phyloP scores from a whole-genome alignment of 2,113 vertebrate species.

The Ochotona curzoniae region DNA sequence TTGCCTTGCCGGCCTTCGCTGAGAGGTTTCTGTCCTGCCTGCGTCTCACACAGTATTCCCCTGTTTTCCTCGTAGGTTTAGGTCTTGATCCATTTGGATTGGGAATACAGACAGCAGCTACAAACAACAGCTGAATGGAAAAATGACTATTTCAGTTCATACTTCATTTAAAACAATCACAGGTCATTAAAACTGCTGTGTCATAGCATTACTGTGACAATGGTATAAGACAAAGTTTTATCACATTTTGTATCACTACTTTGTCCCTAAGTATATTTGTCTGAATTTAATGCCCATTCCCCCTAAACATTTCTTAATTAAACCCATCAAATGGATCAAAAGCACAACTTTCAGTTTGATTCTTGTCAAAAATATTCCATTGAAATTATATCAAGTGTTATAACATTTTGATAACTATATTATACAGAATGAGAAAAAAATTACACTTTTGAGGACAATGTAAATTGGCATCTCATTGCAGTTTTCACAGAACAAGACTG shows the following conservation, averaged over 20 bases:
- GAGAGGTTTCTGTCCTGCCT: too few species aligned
- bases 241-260: background rate
- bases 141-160: too few species aligned
- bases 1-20: too few species aligned
- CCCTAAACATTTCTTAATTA: conserved; percentile 21
- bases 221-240: too few species aligned
- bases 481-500: conserved; percentile 45
- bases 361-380: conserved; percentile 5
- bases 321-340: background rate
- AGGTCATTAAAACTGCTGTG: too few species aligned
- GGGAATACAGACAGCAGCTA: too few species aligned
- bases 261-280: background rate
- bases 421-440: conserved; percentile 44
- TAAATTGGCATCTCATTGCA: conserved; percentile 56
- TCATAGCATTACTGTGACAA: too few species aligned
- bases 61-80: too few species aligned
- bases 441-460: conserved; percentile 37
- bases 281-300: background rate
- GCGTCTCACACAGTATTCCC: too few species aligned
- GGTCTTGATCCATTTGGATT: too few species aligned
- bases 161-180: too few species aligned
- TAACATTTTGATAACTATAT: conserved; percentile 8
- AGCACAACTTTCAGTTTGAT: background rate
- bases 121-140: too few species aligned
- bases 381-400: background rate